Evolutionary conservation across 1,140 invertebrate species (phyloP), one percentile per base, ranked within the genome.

Genomic region (Patella vulgata): DNA sequence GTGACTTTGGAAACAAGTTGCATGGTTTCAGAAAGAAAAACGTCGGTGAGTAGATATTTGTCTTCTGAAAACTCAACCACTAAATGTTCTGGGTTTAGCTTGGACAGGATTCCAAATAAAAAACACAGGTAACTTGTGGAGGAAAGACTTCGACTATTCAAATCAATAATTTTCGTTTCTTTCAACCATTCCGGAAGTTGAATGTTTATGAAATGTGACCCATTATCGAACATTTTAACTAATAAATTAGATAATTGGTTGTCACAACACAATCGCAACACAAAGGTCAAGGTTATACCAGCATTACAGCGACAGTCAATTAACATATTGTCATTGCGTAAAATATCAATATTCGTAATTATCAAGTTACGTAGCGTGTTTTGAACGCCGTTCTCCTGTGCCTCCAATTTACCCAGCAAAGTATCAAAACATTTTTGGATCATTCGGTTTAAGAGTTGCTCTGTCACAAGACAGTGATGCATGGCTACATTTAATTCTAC

Each of bases 401-500:
- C 31, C 8, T 30, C 1, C 17, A 6, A 14, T 9, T 39, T 5
- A n/a, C 28, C 44, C 28, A 48, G 56, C 42, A 23, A 39, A 30
- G 40, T 39, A 6, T 40, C 47, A 0, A 53, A 47, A 60, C 61
- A 73, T 53, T 77, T 75, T 66, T 80, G 78, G 9, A 77, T 40
- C 23, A 80, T 60, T 46, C 70, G 66, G 53, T 78, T 78, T 40
- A 68, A 44, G 33, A 71, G 42, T 52, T 80, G 73, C 17, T 74
- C 50, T 40, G 72, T 70, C 19, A 68, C 73, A n/a, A 76, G 68
- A 54, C 73, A 78, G 36, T 73, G 66, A 50, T 77, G 73, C 78
- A 80, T 80, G 5, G 70, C 9, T 46, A 71, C 68, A 65, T 78
- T 80, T 17, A 68, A 58, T 39, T 65, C 56, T 11, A 80, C 70